Base-by-base conservation (phyloP, 2,888 invertebrate species). In the Eugnorisma glareosa region DNA sequence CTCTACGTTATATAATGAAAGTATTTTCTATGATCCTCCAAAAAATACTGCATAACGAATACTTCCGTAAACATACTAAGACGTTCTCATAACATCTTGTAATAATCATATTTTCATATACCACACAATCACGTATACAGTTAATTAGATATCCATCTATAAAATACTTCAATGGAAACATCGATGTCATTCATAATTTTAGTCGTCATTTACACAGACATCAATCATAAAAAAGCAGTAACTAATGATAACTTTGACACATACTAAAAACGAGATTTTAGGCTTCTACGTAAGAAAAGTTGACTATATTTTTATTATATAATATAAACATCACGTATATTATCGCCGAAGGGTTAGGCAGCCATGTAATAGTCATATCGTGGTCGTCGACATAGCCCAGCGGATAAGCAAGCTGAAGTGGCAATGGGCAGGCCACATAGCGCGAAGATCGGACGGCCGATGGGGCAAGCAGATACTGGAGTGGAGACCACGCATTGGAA, bases 61-160 rank as follows among this genome's bases (percentile, higher is more conserved):
- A 31, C 15, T 3, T 18, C 11, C 43, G 54, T 18, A 18, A 10
- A 70, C 18, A 13, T 45, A 71, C 28, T n/a, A n/a, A n/a, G 21
- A 73, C n/a, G 24, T 40, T 75, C 43, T 28, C 40, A 18, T 51
- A 64, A 37, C 35, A 64, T 31, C 48, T 51, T 37, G 5, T 69
- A 54, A 48, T 66, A 51, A 76, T 1, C 59, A 40, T 54, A 67
- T 79, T 63, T 61, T 54, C 45, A 73, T 79, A 69, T 21, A 79
- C 45, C 40, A 37, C 64, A 54, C 68, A 59, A 40, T 80, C 45
- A 21, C 8, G 2, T 59, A 31, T 21, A 21, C 8, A 67, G 51
- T 45, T 45, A 73, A 79, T 81, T 73, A 83, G 35, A 35, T 83
- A 57, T 57, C 83, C 54, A 28, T 68, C 51, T 66, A 57, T 24